These are phyloP conservation scores for Ctenochaetus hawaiiensis DNA, from an alignment of 2,797 vertebrate genomes.

Conservation along the genomic window DNA sequence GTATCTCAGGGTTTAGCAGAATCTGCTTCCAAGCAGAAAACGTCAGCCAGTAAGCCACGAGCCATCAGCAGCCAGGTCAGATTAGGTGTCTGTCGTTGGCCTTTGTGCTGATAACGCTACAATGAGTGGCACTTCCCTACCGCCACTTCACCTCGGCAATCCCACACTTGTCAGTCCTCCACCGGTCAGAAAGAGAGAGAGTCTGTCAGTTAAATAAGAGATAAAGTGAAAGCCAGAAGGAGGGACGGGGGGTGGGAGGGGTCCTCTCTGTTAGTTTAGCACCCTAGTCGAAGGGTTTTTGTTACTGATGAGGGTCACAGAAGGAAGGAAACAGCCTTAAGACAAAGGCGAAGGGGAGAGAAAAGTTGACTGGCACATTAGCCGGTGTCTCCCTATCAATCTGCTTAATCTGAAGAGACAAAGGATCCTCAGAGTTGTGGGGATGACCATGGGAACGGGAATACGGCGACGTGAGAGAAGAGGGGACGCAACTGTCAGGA, in stretches of 20 bases:
- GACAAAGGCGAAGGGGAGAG: constrained; percentile 64
- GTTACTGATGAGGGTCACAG: constrained; percentile 81
- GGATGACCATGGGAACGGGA: constrained; percentile 74
- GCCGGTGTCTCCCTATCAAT: constrained; percentile 79
- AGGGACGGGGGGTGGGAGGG: constrained; percentile 41
- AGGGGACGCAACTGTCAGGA: constrained; percentile 62
- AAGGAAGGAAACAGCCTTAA: constrained; percentile 78
- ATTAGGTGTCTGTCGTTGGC: constrained; percentile 83
- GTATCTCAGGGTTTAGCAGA: constrained; percentile 55
- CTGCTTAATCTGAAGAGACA: constrained; percentile 87
- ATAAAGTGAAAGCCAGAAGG: constrained; percentile 71
- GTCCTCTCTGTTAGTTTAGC: constrained; percentile 71
- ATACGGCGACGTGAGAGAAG: constrained; percentile 32
- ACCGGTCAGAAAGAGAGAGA: constrained; percentile 85
- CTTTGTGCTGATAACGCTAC: constrained; percentile 82
- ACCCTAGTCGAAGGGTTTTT: constrained; percentile 77
- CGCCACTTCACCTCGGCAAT: constrained; percentile 84
- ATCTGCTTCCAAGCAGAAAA: constrained; percentile 64
- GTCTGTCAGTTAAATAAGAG: constrained; percentile 89
- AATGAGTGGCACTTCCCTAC: constrained; percentile 89
- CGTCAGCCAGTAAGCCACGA: constrained; percentile 68
- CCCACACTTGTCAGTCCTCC: constrained; percentile 85
- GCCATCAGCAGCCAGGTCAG: constrained; percentile 83
- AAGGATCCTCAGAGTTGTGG: constrained; percentile 82
- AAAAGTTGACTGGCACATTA: constrained; percentile 84